Conservation (phyloP, 2,113 vertebrate genomes). For the Furnarius figulus region DNA sequence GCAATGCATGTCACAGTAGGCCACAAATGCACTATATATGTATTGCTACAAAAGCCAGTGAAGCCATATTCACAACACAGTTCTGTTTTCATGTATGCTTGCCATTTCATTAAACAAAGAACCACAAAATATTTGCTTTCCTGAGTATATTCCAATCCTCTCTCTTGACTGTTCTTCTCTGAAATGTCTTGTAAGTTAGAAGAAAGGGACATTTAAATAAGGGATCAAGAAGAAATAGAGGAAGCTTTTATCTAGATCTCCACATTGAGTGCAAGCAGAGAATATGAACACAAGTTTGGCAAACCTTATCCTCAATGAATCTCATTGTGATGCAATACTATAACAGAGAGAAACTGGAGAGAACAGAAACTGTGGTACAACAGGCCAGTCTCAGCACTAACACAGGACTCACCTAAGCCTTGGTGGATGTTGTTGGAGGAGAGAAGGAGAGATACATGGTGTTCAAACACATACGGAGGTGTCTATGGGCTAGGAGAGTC, state of each 20-base stretch:
- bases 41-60: background rate
- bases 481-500: background rate
- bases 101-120: background rate
- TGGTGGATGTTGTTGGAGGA: background rate
- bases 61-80: background rate
- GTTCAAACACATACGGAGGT: background rate
- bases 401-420: background rate
- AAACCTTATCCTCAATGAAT: background rate
- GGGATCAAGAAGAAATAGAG: background rate
- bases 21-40: background rate
- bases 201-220: background rate
- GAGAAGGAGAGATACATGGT: accelerated
- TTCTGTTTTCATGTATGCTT: background rate
- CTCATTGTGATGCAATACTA: background rate
- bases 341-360: background rate
- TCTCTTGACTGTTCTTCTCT: background rate
- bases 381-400: background rate
- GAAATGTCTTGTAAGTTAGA: background rate
- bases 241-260: background rate
- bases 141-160: background rate
- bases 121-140: background rate
- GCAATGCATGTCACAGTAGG: background rate
- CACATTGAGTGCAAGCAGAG: background rate
- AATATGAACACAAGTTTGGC: background rate
- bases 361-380: background rate